Conservation (phyloP, 2,888 invertebrate genomes). For the Aphidius colemani region DNA sequence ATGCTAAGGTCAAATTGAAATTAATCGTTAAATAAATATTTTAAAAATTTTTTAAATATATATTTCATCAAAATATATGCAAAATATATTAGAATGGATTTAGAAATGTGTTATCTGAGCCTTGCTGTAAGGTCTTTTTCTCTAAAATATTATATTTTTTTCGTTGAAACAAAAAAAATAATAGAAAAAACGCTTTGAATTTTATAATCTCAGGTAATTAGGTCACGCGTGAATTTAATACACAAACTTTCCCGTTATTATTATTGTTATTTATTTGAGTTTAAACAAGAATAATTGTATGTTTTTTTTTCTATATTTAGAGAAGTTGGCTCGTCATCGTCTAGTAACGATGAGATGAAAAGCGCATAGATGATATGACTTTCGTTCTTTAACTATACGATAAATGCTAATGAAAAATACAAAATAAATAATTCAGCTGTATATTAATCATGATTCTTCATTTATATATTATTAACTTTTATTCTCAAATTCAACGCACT, state of each 20-base stretch:
- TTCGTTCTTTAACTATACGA: conserved; percentile 8
- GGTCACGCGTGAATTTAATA: conserved; percentile 10
- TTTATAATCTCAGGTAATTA: conserved; percentile 6
- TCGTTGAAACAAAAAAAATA: too few species aligned
- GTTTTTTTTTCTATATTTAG: not conserved
- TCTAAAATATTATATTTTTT: conserved; percentile 1
- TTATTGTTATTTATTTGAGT: conserved; percentile 6
- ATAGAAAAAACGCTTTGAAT: conserved; percentile 6
- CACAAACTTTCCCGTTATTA: conserved; percentile 11
- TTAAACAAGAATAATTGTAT: not conserved
- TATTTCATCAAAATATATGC: not conserved
- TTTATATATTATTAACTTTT: conserved; percentile 29
- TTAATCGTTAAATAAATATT: not conserved
- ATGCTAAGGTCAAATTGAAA: not conserved
- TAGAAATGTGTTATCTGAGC: conserved; percentile 18
- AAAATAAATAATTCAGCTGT: not conserved
- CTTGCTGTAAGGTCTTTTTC: conserved; percentile 13
- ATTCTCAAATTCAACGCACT: conserved; percentile 44
- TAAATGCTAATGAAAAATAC: not conserved
- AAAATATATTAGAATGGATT: conserved; percentile 10
- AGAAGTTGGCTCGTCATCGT: conserved; percentile 7
- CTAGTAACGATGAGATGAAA: conserved; percentile 13
- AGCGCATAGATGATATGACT: conserved; percentile 9
- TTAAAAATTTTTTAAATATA: not conserved
- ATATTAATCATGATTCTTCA: not conserved